These are phyloP conservation scores for Malurus leucopterus DNA, from an alignment of 2,797 vertebrate species.

Conservation along the genomic window DNA sequence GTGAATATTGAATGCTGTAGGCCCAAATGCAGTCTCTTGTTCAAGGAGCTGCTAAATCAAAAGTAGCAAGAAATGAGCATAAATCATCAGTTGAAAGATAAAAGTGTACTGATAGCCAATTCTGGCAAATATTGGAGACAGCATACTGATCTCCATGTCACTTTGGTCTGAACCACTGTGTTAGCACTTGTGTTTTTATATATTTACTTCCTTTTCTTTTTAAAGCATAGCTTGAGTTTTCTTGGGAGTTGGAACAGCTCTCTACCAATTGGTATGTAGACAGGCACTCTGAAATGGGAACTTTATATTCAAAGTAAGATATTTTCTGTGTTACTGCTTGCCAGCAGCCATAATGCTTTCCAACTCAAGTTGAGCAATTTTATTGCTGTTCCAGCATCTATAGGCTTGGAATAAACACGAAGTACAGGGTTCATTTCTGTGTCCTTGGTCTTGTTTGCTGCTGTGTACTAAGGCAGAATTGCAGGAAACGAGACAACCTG, in stretches of 20 bases:
- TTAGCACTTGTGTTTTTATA: background rate
- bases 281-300: background rate
- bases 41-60: background rate
- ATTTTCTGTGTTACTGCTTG: background rate
- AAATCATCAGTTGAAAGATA: background rate
- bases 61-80: background rate
- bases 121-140: background rate
- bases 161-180: background rate
- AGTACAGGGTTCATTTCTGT: background rate
- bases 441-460: background rate
- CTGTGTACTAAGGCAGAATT: background rate
- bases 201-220: background rate
- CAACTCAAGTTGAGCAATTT: background rate
- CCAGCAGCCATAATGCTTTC: background rate
- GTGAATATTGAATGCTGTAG: background rate
- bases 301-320: background rate
- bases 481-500: background rate
- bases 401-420: background rate
- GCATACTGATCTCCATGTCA: background rate
- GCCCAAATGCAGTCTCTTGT: fast-evolving
- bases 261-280: background rate
- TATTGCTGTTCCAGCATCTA: background rate
- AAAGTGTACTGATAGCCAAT: background rate
- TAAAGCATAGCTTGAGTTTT: background rate
- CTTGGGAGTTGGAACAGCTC: background rate